Conservation (phyloP, 2,797 vertebrate genomes). For the Spinus olivaceus region DNA sequence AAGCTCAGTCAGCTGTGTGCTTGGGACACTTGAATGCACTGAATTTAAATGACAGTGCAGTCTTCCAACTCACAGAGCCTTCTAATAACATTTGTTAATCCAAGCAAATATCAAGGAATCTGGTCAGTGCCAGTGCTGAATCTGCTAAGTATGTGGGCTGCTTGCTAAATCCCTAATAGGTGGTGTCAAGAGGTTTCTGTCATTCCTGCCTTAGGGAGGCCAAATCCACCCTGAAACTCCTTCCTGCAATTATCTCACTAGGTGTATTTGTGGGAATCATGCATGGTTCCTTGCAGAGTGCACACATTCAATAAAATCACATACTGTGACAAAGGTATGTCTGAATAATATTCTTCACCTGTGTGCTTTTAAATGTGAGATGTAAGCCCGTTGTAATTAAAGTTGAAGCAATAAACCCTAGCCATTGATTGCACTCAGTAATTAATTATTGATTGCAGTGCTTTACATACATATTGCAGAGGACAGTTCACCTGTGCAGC, state of each 20-base stretch:
- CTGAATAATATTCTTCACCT: neutral
- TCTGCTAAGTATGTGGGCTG: neutral
- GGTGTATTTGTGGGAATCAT: neutral
- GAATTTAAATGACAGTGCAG: constrained; percentile 18
- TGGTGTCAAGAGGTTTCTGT: neutral
- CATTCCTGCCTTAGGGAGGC: neutral
- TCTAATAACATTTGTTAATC: constrained; percentile 42
- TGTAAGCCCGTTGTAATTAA: constrained; percentile 33
- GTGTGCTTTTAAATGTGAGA: neutral
- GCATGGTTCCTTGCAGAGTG: neutral
- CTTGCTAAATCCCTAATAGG: neutral
- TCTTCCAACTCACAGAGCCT: constrained; percentile 34
- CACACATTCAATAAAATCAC: neutral
- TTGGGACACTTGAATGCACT: constrained; percentile 19
- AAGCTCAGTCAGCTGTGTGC: neutral
- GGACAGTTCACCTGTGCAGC: constrained; percentile 24
- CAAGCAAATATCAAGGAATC: constrained; percentile 45
- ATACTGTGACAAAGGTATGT: neutral
- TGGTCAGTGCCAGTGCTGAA: constrained; percentile 12
- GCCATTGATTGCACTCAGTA: constrained; percentile 45
- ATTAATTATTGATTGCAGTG: constrained; percentile 58
- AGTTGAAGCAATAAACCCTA: constrained; percentile 44
- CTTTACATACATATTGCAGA: constrained; percentile 35
- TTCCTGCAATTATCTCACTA: neutral
- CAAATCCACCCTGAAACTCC: neutral